Percentiles rank a stretch among this genome's conserved stretches.
Evolutionary conservation across 2,888 invertebrate species (phyloP).

Genomic region (Eupithecia dodoneata): DNA sequence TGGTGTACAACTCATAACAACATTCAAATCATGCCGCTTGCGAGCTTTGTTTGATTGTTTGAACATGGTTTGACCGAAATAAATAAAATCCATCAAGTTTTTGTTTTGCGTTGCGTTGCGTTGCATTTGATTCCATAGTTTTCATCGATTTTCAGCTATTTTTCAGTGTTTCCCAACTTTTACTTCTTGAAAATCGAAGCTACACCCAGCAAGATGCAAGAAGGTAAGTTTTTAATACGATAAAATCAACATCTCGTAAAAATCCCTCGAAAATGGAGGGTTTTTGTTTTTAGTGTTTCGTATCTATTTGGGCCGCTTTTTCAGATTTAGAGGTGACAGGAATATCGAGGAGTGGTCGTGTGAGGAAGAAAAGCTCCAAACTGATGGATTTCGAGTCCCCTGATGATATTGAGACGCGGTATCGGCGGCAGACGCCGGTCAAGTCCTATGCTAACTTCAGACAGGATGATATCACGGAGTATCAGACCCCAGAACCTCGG

Average conservation of each 20-base stretch:
- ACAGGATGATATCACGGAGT: slow-evolving; percentile 65
- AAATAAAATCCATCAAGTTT: too few relatives aligned
- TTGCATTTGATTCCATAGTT: not conserved
- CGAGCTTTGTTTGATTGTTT: too few relatives aligned
- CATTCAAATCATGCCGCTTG: too few relatives aligned
- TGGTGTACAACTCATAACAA: too few relatives aligned
- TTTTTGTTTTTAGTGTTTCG: slow-evolving; percentile 4
- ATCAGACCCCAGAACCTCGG: slow-evolving; percentile 54
- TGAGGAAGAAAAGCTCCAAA: slow-evolving; percentile 97
- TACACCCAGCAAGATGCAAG: slow-evolving; percentile 48
- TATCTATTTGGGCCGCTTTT: slow-evolving; percentile 7
- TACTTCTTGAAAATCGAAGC: slow-evolving; percentile 8
- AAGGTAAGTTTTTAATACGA: slow-evolving; percentile 44
- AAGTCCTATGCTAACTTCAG: slow-evolving; percentile 62
- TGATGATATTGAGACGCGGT: slow-evolving; percentile 90
- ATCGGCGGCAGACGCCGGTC: slow-evolving; percentile 69
- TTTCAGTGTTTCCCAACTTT: not conserved
- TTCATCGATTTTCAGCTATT: slow-evolving; percentile 4
- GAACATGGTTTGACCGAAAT: too few relatives aligned
- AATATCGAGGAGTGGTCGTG: slow-evolving; percentile 94
- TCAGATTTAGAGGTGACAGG: slow-evolving; percentile 92
- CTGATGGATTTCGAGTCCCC: slow-evolving; percentile 96
- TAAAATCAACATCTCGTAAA: slow-evolving; percentile 3
- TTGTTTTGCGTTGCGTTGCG: not conserved
- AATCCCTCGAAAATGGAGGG: not conserved